Percentiles rank a stretch among this genome's conserved stretches.
Conservation (phyloP, 2,888 invertebrate genomes). For the Sphaeridia pumilis region DNA sequence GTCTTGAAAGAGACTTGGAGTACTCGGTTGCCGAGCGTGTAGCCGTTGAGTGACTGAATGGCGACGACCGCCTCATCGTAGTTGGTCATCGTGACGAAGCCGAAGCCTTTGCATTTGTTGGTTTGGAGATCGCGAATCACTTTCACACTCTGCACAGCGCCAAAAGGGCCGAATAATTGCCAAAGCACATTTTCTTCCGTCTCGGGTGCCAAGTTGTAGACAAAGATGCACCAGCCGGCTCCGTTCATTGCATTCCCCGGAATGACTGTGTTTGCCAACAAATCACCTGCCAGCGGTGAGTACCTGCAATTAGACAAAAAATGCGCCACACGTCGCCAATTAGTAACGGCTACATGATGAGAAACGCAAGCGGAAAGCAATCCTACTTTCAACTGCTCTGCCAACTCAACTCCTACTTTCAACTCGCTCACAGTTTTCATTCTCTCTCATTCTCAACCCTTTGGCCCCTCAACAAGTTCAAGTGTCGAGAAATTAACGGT, state of each 20-base stretch:
- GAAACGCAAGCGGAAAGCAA: no score
- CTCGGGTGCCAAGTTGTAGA: conserved; percentile 82
- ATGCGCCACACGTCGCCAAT: not conserved
- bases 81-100: conserved; percentile 97
- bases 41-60: conserved; percentile 91
- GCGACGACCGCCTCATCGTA: conserved; percentile 95
- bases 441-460: conserved; percentile 2
- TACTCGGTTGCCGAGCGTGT: conserved; percentile 86
- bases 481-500: no score
- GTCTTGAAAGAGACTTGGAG: conserved; percentile 97
- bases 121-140: conserved; percentile 90
- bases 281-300: conserved; percentile 70
- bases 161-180: conserved; percentile 94
- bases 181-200: conserved; percentile 83
- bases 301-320: conserved; percentile 47
- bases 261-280: conserved; percentile 64
- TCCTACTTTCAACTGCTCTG: not conserved
- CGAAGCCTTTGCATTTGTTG: conserved; percentile 96
- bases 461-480: not conserved
- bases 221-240: conserved; percentile 85
- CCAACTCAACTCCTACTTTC: conserved; percentile 5
- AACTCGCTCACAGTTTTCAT: not conserved
- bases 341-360: no score
- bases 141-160: conserved; percentile 94
- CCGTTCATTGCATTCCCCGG: conserved; percentile 76